phyloP scores from a whole-genome alignment of 2,888 invertebrate genomes.

The Drosophila neonasuta region DNA sequence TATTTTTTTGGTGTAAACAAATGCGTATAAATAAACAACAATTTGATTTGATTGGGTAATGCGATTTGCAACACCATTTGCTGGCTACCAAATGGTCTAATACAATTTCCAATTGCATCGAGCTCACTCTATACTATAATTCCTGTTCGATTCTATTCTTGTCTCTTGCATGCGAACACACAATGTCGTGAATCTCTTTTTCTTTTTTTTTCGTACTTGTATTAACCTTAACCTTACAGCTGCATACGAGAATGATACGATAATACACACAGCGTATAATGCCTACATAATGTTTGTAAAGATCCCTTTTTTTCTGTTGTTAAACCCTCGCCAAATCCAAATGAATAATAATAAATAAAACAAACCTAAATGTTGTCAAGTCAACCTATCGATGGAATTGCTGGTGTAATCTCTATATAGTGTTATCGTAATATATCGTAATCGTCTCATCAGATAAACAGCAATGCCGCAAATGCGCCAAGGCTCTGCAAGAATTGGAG shows the following conservation, averaged over 20 bases:
- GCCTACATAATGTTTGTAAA: conserved; percentile 11
- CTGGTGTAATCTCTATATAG: conserved; percentile 27
- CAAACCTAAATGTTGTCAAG: conserved; percentile 30
- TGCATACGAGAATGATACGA: conserved; percentile 37
- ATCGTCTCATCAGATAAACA: conserved; percentile 88
- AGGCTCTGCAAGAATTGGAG: conserved; percentile 94
- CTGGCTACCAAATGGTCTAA: conserved; percentile 45
- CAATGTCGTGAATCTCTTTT: conserved; percentile 29
- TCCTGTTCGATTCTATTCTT: conserved; percentile 34
- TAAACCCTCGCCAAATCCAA: conserved; percentile 9
- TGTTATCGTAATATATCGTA: conserved; percentile 22
- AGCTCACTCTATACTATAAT: conserved; percentile 17
- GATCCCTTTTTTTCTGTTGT: background rate
- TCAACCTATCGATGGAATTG: conserved; percentile 36
- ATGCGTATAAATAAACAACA: conserved; percentile 51
- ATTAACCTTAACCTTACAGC: conserved; percentile 49
- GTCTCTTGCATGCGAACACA: conserved; percentile 43
- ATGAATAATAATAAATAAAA: background rate
- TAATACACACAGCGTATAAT: conserved; percentile 23
- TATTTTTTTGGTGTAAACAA: conserved; percentile 40
- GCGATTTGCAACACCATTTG: conserved; percentile 39
- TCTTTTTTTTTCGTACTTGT: conserved; percentile 21
- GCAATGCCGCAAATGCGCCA: conserved; percentile 95
- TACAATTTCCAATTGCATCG: conserved; percentile 35
- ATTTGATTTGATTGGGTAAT: conserved; percentile 53